Conservation (phyloP, 2,888 invertebrate species). For the Leptopterna dolabrata region DNA sequence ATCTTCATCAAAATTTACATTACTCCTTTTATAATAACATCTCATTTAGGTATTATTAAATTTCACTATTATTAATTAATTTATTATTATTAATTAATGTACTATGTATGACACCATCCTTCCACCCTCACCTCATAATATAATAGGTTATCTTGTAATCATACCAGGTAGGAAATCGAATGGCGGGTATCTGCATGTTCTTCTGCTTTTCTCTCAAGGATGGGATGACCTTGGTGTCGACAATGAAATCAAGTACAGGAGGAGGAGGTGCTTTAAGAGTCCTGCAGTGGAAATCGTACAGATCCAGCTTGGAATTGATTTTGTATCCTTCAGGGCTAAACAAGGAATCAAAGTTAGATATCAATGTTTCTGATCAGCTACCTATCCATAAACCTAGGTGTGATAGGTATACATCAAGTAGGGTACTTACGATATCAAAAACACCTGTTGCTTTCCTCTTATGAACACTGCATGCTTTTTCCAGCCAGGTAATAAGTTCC, state of each 20-base stretch:
- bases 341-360: not conserved
- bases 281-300: slow-evolving; percentile 42
- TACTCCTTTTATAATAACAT: too few relatives aligned
- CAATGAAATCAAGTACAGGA: slow-evolving; percentile 52
- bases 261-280: slow-evolving; percentile 26
- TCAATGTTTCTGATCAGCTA: too few relatives aligned
- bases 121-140: too few relatives aligned
- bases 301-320: slow-evolving; percentile 48
- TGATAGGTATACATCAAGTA: too few relatives aligned
- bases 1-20: too few relatives aligned
- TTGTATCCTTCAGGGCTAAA: slow-evolving; percentile 56
- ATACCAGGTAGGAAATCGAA: slow-evolving; percentile 51
- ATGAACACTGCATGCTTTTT: slow-evolving; percentile 78
- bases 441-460: slow-evolving; percentile 34
- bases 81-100: too few relatives aligned
- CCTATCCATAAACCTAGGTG: too few relatives aligned
- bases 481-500: slow-evolving; percentile 81
- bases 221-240: slow-evolving; percentile 34
- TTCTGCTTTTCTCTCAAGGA: slow-evolving; percentile 48
- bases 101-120: too few relatives aligned
- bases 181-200: slow-evolving; percentile 18
- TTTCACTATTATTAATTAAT: too few relatives aligned
- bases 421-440: slow-evolving; percentile 22
- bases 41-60: too few relatives aligned
- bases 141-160: not conserved